Base-by-base conservation (phyloP, 2,888 invertebrate species). In the Crocallis elinguaria region DNA sequence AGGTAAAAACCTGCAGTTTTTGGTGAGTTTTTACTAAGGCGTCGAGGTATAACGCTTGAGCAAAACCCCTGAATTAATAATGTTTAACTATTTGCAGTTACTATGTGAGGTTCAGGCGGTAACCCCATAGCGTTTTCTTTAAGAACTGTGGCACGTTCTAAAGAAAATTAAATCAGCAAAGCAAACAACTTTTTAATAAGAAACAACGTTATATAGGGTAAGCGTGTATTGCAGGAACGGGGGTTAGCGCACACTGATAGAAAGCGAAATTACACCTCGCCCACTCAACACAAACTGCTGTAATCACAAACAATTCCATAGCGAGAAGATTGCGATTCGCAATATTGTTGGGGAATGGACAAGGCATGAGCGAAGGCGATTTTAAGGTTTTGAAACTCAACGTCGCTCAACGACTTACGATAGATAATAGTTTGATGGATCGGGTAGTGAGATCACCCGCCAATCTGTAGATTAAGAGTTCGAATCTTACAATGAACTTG, bases 281-380 rank as follows among this genome's bases (percentile, higher is more conserved):
- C 64, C 63, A 67, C 69, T 67, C 72, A 56, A 72, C 75, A 67
- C 75, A 73, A 77, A 81, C 79, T 75, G 79, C 68, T 76, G 82
- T 81, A 83, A 85, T 83, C 81, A 81, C 78, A 82, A 83, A 84
- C 84, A 83, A 83, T 84, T 82, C 79, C 74, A 75, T 73, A 79
- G 77, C 71, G 73, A 74, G 75, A 71, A 80, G 77, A 84, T 84
- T 82, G 79, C 75, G 73, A 83, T 77, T 83, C 81, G 75, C 77
- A 75, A 79, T 81, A 81, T 77, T 74, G 72, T 70, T 49, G 46
- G 29, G 63, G 37, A 32, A 7, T 4, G 35, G 21, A 13, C 27
- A 21, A 48, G 32, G 11, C 33, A 21, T 29, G 9, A 44, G 43
- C 17, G 23, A 0, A 2, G 25, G 53, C 53, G 53, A 17, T 13